phyloP scores from a whole-genome alignment of 2,888 invertebrate genomes.

The Platypus cylindrus region DNA sequence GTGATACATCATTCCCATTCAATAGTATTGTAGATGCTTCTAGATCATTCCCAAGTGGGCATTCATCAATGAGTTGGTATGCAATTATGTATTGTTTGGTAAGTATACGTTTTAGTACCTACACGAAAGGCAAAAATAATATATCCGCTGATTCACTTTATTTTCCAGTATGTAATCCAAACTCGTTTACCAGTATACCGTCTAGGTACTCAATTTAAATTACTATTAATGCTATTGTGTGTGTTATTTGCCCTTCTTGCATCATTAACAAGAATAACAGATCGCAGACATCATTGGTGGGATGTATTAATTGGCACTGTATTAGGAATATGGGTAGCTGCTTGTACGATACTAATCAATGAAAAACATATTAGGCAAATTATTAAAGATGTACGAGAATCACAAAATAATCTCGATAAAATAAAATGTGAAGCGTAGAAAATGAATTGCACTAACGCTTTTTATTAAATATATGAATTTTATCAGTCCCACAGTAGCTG shows the following conservation, averaged over 20 bases:
- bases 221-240: conserved; percentile 48
- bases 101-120: conserved; percentile 28
- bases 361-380: conserved; percentile 4
- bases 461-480: too few species aligned
- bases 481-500: too few species aligned
- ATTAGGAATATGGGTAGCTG: conserved; percentile 37
- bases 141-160: conserved; percentile 2
- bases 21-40: conserved; percentile 51
- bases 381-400: too few species aligned
- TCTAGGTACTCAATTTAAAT: conserved; percentile 43
- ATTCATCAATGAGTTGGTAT: conserved; percentile 56
- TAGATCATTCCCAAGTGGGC: conserved; percentile 67
- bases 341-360: conserved; percentile 4
- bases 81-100: conserved; percentile 52
- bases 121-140: neutral
- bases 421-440: too few species aligned
- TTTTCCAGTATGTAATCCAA: conserved; percentile 55
- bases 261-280: conserved; percentile 54
- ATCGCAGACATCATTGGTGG: conserved; percentile 71
- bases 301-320: conserved; percentile 55
- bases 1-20: too few species aligned
- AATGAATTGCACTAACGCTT: too few species aligned
- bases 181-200: conserved; percentile 31
- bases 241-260: conserved; percentile 51
- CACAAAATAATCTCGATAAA: too few species aligned